These are phyloP conservation scores for Limulus polyphemus DNA, from an alignment of 2,888 invertebrate species.

Conservation along the genomic window DNA sequence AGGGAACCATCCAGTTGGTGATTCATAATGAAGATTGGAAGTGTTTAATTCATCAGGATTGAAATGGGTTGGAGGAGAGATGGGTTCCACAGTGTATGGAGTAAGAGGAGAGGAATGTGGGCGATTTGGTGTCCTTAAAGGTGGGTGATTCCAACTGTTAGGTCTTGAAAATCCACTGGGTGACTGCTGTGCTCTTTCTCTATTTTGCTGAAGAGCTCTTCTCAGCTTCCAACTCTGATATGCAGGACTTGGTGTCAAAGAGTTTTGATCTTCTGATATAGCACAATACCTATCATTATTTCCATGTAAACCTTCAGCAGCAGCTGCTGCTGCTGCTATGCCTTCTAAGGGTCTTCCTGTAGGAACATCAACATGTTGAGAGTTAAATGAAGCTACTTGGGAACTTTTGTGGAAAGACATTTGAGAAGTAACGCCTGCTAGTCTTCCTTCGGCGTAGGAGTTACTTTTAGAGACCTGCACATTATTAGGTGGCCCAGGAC, in stretches of 20 bases:
- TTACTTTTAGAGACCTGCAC: not conserved
- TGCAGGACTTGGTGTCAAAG: constrained; percentile 13
- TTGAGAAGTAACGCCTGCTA: no score
- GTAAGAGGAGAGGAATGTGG: constrained; percentile 9
- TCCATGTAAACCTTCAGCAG: constrained; percentile 10
- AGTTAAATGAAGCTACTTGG: no score
- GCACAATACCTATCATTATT: constrained; percentile 3
- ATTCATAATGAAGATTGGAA: constrained; percentile 2
- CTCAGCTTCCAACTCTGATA: constrained; percentile 47
- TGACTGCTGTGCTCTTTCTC: constrained; percentile 30
- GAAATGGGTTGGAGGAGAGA: constrained; percentile 38
- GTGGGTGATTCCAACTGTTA: constrained; percentile 29
- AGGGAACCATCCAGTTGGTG: not conserved
- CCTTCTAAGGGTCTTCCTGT: constrained; percentile 17
- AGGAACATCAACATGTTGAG: no score
- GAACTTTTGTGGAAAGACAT: no score
- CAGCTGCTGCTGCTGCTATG: constrained; percentile 23
- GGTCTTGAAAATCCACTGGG: constrained; percentile 14
- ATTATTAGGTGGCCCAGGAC: constrained; percentile 10
- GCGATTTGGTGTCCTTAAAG: constrained; percentile 4
- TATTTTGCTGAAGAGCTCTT: constrained; percentile 41
- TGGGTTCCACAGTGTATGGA: constrained; percentile 38
- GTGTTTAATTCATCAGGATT: constrained; percentile 9
- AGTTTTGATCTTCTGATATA: not conserved
- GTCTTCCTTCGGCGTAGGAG: no score